These are phyloP conservation scores for Petrocephalus zakoni DNA, from an alignment of 2,113 vertebrate species.

Conservation along the genomic window DNA sequence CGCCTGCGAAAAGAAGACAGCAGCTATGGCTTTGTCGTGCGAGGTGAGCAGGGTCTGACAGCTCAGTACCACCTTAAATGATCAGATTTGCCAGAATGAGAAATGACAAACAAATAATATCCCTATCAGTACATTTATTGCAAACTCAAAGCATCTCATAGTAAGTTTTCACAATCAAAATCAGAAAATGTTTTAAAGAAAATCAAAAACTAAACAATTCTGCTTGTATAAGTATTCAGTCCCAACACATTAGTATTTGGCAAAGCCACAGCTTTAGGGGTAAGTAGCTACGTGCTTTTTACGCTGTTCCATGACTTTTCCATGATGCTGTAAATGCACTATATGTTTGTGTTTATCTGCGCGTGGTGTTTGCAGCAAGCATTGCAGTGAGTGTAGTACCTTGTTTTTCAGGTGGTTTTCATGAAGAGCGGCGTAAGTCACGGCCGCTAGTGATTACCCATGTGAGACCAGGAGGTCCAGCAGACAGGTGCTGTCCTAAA, in stretches of 20 bases:
- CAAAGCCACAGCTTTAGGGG: too few relatives aligned
- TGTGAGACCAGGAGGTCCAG: conserved; percentile 83
- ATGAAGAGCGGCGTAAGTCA: conserved; percentile 90
- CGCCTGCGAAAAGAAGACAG: conserved; percentile 90
- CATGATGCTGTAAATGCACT: background rate
- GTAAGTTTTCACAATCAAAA: background rate
- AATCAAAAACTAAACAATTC: background rate
- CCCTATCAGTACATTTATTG: background rate
- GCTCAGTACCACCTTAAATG: background rate
- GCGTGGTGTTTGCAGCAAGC: background rate
- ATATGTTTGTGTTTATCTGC: conserved; percentile 3
- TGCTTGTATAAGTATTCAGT: too few relatives aligned
- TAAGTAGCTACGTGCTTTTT: background rate
- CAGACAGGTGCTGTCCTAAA: conserved; percentile 76
- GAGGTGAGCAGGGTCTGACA: conserved; percentile 68
- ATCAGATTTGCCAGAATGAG: background rate
- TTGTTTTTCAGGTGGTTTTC: conserved; percentile 77
- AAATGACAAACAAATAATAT: background rate
- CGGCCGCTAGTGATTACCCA: conserved; percentile 83
- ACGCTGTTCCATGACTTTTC: background rate
- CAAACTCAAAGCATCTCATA: background rate
- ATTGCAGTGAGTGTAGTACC: conserved; percentile 19
- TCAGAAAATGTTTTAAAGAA: background rate
- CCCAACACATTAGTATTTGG: too few relatives aligned
- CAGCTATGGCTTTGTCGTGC: conserved; percentile 93